These are phyloP conservation scores for Neotoma lepida DNA, from an alignment of 2,113 vertebrate genomes.

Conservation along the genomic window DNA sequence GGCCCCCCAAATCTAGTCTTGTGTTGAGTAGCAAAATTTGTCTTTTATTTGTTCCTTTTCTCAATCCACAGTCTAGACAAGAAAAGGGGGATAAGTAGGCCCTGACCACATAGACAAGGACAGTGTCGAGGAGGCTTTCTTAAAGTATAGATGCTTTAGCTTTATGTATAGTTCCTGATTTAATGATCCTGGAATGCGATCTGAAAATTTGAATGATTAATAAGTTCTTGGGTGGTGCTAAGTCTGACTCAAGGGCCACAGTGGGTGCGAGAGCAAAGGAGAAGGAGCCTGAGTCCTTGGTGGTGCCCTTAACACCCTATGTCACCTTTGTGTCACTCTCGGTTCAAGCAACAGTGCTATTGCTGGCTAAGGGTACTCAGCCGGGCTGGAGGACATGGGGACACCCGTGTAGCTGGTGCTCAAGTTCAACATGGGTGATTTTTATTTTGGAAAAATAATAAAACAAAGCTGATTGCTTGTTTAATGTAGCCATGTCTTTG, in stretches of 20 bases:
- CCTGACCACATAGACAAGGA: not conserved
- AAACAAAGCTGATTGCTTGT: constrained; percentile 60
- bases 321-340: not conserved
- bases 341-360: not conserved
- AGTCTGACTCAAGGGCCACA: not conserved
- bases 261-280: not conserved
- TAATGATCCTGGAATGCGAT: not conserved
- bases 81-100: not conserved
- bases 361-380: not conserved
- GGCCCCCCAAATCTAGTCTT: not conserved
- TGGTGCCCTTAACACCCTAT: not conserved
- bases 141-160: not conserved
- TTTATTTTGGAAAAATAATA: constrained; percentile 73
- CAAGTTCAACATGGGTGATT: constrained; percentile 48
- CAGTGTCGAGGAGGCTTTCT: not conserved
- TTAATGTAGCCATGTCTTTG: constrained; percentile 58
- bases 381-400: not conserved
- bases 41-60: not conserved
- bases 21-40: not conserved
- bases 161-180: not conserved
- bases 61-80: not conserved
- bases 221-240: not conserved
- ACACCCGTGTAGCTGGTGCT: not conserved
- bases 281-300: not conserved
- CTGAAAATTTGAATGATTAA: constrained; percentile 14